phyloP scores from a whole-genome alignment of 2,888 invertebrate species.

The Drosophila mulleri region DNA sequence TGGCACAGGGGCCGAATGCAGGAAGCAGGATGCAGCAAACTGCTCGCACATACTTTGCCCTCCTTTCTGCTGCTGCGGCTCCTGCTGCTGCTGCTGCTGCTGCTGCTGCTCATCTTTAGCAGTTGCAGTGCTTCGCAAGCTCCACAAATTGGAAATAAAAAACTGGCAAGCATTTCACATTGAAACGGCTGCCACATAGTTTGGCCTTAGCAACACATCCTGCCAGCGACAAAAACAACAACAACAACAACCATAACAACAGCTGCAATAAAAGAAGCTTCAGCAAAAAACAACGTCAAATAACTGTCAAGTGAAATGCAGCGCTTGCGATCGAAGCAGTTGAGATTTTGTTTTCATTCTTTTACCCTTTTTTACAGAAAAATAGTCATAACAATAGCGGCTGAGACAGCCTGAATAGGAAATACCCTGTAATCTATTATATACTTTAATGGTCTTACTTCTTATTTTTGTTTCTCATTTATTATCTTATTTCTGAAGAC shows the following conservation, averaged over 20 bases:
- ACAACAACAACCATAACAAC: neutral
- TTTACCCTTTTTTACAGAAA: conserved; percentile 7
- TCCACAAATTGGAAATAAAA: conserved; percentile 47
- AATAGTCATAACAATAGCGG: conserved; percentile 12
- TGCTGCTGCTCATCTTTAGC: conserved; percentile 38
- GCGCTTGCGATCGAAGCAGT: conserved; percentile 42
- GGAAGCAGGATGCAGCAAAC: conserved; percentile 43
- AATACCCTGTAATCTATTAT: conserved; percentile 8
- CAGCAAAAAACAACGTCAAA: conserved; percentile 38
- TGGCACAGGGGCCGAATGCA: conserved; percentile 39
- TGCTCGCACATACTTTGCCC: conserved; percentile 19
- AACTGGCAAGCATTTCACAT: conserved; percentile 40
- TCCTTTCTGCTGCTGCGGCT: neutral
- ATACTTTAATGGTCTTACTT: neutral
- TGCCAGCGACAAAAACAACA: conserved; percentile 22
- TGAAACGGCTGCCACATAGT: conserved; percentile 42
- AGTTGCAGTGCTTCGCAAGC: conserved; percentile 7
- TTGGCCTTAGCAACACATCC: conserved; percentile 49
- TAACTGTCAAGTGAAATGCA: conserved; percentile 61
- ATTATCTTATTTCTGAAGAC: neutral
- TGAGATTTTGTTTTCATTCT: conserved; percentile 20
- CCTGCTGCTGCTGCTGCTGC: neutral
- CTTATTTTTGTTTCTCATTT: neutral
- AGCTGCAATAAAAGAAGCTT: conserved; percentile 22
- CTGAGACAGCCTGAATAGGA: neutral